Evolutionary conservation across 2,113 vertebrate species (phyloP), one percentile per base, ranked within the genome.

Genomic region (Sula dactylatra): DNA sequence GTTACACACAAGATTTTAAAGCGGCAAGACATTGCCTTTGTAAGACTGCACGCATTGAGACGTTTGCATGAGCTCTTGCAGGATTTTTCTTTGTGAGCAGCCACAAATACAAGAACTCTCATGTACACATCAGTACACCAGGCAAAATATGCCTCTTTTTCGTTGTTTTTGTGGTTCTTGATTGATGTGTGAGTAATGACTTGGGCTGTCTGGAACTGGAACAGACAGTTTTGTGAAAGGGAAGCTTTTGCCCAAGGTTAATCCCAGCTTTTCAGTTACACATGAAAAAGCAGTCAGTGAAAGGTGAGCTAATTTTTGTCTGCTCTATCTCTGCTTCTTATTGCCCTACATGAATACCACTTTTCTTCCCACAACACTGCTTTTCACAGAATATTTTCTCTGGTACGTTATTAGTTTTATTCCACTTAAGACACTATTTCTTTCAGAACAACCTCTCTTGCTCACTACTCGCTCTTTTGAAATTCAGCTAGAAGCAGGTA

Each of bases 211-310:
- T 79, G 66, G 47, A 82, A 29, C 80, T 72, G 72, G 44, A 84
- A 56, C 61, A 74, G 69, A 7, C 80, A 49, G 40, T 21, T 24
- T 61, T 13, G 13, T 64, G 61, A 67, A 79, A 92, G 66, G 26
- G 54, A 72, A 80, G n/a, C 42, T 89, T 93, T 79, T 61, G 34
- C 69, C 61, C 81, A 70, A 64, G 31, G 56, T 91, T 96, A 94
- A 93, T 89, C 49, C 69, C 86, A 91, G 65, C 34, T 93, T 82
- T 94, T 93, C 44, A 77, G 70, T 80, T 82, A 61, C 71, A 82
- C 13, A 24, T 29, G 62, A 79, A 76, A 85, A 95, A 42, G 38
- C 59, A 74, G n/a, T 29, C 40, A 55, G 36, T 55, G 72, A 94
- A 86, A 69, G 45, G 32, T 65, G 66, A 83, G n/a, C 17, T 78